Conservation (phyloP, 2,797 vertebrate species). For the Artibeus jamaicensis region DNA sequence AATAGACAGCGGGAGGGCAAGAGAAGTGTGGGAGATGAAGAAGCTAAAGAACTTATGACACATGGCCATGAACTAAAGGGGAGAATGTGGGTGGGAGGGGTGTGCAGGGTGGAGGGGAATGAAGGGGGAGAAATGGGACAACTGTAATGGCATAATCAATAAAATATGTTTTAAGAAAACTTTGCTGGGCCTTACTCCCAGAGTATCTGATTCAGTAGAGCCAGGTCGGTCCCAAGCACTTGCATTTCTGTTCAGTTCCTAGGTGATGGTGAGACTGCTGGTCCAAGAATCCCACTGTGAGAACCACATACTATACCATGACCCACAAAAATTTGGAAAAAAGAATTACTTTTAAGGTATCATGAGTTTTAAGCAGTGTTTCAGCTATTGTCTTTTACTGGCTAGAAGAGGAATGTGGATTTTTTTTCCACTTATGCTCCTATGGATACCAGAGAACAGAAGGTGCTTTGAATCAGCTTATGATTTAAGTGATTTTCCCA, state of each 20-base stretch:
- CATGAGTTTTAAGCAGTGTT: slow-evolving; percentile 20
- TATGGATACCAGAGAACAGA: background rate
- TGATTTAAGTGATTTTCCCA: background rate
- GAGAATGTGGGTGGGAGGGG: no score
- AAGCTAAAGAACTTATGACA: no score
- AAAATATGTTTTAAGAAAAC: background rate
- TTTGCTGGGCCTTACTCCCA: background rate
- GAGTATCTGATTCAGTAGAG: slow-evolving; percentile 5
- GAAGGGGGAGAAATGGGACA: no score
- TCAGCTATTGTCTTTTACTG: background rate
- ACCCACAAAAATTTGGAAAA: background rate
- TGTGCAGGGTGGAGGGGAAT: no score
- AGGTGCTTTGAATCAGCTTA: background rate
- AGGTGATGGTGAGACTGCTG: background rate
- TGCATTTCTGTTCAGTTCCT: slow-evolving; percentile 35
- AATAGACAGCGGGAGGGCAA: no score
- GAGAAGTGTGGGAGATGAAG: no score
- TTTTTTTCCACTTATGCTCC: slow-evolving; percentile 10
- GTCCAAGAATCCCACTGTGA: background rate
- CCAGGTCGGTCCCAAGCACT: background rate
- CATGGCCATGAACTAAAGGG: no score
- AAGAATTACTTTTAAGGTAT: slow-evolving; percentile 13
- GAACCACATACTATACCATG: background rate
- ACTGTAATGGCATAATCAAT: no score
- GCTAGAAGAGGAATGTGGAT: background rate